A percentile compares a stretch with the other conserved stretches of the same genome.
These are phyloP conservation scores for Poecilia wingei DNA, from an alignment of 2,797 vertebrate genomes.

Conservation along the genomic window DNA sequence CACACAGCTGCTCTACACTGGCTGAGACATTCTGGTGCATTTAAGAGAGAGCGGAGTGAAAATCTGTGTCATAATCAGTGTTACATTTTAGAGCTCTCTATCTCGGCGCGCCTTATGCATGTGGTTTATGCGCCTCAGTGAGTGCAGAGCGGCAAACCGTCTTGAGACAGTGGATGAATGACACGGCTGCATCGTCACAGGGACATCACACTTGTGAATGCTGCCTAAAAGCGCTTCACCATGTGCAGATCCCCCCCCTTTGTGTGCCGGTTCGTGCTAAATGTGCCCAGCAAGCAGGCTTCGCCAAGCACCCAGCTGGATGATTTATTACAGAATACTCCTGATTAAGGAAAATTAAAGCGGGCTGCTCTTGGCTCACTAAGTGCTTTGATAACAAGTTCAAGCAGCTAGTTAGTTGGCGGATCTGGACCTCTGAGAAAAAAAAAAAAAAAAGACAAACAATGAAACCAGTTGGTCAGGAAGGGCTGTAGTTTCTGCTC, in stretches of 20 bases:
- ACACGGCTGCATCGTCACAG: slow-evolving; percentile 18
- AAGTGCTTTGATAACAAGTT: slow-evolving; percentile 83
- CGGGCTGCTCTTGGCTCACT: slow-evolving; percentile 71
- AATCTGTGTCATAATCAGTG: slow-evolving; percentile 54
- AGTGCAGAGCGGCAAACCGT: slow-evolving; percentile 48
- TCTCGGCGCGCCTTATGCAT: slow-evolving; percentile 45
- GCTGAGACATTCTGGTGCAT: slow-evolving; percentile 31
- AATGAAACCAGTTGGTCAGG: slow-evolving; percentile 60
- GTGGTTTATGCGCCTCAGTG: slow-evolving; percentile 47
- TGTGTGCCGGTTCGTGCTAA: slow-evolving; percentile 57
- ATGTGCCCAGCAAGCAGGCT: slow-evolving; percentile 59
- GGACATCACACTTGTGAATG: slow-evolving; percentile 48
- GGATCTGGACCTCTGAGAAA: slow-evolving; percentile 57
- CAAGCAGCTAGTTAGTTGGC: slow-evolving; percentile 74
- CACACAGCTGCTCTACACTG: background rate
- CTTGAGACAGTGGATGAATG: slow-evolving; percentile 51
- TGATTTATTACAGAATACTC: slow-evolving; percentile 80
- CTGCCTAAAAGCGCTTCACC: slow-evolving; percentile 63
- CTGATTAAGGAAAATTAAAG: slow-evolving; percentile 82
- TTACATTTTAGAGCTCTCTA: slow-evolving; percentile 29
- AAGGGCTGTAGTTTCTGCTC: slow-evolving; percentile 30
- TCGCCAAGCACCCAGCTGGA: slow-evolving; percentile 71
- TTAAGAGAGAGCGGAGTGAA: slow-evolving; percentile 10
- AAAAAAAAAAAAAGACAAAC: slow-evolving; percentile 67
- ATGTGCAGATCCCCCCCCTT: slow-evolving; percentile 58